Evolutionary conservation across 2,797 vertebrate species (phyloP).

Genomic region (Pseudochirops cupreus): DNA sequence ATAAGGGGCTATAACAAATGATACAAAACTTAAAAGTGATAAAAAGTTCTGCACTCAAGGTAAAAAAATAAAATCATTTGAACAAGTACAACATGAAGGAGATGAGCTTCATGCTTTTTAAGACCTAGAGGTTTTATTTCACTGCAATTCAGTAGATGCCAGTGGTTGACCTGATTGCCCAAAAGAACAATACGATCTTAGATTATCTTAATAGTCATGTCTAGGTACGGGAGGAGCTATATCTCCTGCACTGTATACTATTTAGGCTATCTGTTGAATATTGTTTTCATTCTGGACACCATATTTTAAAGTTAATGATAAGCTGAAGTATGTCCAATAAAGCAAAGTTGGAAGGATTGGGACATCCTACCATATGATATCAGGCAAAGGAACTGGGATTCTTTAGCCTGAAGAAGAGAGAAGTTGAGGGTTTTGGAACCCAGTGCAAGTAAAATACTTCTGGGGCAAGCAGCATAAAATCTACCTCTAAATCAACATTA

Average conservation of each 20-base stretch:
- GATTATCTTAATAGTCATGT: not conserved
- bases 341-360: not conserved
- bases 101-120: not conserved
- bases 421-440: not conserved
- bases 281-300: not conserved
- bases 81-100: not conserved
- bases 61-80: not conserved
- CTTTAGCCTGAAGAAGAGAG: not conserved
- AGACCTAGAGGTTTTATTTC: not conserved
- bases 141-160: not conserved
- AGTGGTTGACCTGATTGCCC: not conserved
- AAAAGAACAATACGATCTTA: not conserved
- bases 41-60: not conserved
- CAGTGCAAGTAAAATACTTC: not conserved
- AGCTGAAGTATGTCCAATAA: not conserved
- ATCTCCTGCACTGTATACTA: not conserved
- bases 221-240: not conserved
- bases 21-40: not conserved
- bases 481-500: not conserved
- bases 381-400: not conserved
- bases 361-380: not conserved
- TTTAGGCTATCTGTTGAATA: not conserved
- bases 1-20: not conserved
- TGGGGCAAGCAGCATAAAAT: not conserved
- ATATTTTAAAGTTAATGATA: not conserved